phyloP scores from a whole-genome alignment of 2,797 vertebrate species.

The Crypturellus tataupa region DNA sequence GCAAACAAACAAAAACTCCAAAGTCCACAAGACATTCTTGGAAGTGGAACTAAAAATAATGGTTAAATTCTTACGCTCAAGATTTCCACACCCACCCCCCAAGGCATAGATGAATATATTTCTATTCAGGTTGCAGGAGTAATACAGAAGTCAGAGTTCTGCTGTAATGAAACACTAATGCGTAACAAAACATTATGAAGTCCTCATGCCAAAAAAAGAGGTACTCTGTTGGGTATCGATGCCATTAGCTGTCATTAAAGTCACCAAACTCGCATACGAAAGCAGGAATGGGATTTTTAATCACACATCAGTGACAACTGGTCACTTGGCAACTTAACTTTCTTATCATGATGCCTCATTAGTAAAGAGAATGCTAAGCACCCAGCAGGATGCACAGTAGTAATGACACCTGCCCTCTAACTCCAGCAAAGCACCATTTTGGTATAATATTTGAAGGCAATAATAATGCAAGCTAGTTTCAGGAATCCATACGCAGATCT shows the following conservation, averaged over 20 bases:
- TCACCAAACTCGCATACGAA: not conserved
- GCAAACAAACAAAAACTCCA: not conserved
- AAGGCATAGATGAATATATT: slow-evolving; percentile 7
- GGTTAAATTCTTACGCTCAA: not conserved
- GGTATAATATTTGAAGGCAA: not conserved
- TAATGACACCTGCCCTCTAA: not conserved
- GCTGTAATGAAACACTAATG: not conserved
- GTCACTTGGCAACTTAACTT: slow-evolving; percentile 41
- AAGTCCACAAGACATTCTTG: not conserved
- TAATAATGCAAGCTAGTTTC: not conserved
- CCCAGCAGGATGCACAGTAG: not conserved
- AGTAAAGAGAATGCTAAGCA: slow-evolving; percentile 9
- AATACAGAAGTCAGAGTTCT: not conserved
- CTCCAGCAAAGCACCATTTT: not conserved
- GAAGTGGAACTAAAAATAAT: not conserved
- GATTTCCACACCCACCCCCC: not conserved
- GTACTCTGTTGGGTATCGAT: not conserved
- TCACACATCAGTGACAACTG: slow-evolving; percentile 38
- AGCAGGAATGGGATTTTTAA: slow-evolving; percentile 4
- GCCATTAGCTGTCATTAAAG: slow-evolving; percentile 15
- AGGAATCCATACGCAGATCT: not conserved
- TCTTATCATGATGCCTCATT: slow-evolving; percentile 36
- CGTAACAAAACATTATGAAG: not conserved
- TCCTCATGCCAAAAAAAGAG: fast-evolving
- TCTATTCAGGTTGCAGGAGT: not conserved